phyloP scores from a whole-genome alignment of 2,797 vertebrate species.

The Botia kubotai region DNA sequence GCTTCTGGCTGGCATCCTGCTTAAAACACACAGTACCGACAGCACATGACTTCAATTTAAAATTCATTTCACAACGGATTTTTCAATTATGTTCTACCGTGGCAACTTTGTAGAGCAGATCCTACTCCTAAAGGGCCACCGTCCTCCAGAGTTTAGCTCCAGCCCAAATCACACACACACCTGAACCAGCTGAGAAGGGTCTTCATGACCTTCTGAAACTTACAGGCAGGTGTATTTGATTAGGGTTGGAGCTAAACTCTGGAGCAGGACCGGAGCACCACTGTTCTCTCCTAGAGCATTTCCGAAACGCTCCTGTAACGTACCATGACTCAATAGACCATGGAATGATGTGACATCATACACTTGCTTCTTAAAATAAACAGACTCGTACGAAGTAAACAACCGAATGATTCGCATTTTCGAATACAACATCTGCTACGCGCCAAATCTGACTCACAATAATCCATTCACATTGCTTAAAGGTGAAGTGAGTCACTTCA shows the following conservation, averaged over 20 bases:
- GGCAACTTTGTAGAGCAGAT: background rate
- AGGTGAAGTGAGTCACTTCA: background rate
- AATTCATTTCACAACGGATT: conserved; percentile 6
- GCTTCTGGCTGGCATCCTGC: background rate
- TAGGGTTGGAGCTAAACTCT: background rate
- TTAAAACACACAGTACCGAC: background rate
- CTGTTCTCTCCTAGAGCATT: background rate
- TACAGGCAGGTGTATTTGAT: background rate
- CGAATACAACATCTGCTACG: conserved; percentile 37
- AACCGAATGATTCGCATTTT: conserved; percentile 24
- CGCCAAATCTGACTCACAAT: conserved; percentile 11
- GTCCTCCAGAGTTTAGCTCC: background rate
- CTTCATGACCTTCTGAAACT: background rate
- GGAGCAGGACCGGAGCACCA: background rate
- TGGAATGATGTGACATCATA: background rate
- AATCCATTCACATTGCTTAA: conserved; percentile 36
- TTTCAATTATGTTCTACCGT: background rate
- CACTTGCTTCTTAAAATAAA: conserved; percentile 17
- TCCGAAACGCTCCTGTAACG: background rate
- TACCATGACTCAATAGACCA: background rate
- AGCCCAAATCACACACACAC: background rate
- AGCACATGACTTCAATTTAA: background rate
- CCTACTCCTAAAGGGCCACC: background rate
- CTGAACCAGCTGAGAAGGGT: background rate
- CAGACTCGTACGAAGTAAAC: conserved; percentile 16